These are phyloP conservation scores for Lutraria rhynchaena DNA, from an alignment of 1,140 invertebrate species.

Conservation along the genomic window DNA sequence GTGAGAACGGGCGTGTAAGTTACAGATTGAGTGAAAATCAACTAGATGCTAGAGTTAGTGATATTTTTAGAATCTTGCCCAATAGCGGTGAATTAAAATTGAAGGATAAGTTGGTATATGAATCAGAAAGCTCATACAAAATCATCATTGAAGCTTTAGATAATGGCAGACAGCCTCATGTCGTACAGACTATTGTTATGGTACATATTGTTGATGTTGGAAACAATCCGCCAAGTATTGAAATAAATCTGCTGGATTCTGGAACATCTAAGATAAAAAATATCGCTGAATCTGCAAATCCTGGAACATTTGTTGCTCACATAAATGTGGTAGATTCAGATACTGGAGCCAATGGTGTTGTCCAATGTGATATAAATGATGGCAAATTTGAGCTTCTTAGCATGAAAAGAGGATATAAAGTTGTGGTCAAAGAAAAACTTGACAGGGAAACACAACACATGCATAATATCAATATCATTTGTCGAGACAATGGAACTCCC, in stretches of 20 bases:
- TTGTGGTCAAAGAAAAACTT: constrained; percentile 58
- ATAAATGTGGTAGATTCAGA: constrained; percentile 58
- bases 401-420: constrained; percentile 62
- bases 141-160: constrained; percentile 74
- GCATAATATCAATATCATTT: constrained; percentile 66
- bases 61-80: constrained; percentile 76
- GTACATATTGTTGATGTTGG: constrained; percentile 63
- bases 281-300: constrained; percentile 62
- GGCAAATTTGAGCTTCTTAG: constrained; percentile 57
- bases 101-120: constrained; percentile 65
- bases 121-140: constrained; percentile 63
- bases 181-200: constrained; percentile 62
- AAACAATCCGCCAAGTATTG: constrained; percentile 72
- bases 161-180: constrained; percentile 63
- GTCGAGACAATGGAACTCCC: constrained; percentile 70
- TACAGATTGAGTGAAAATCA: constrained; percentile 83
- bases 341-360: constrained; percentile 59
- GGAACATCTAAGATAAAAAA: constrained; percentile 49
- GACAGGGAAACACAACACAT: constrained; percentile 66
- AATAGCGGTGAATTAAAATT: constrained; percentile 67
- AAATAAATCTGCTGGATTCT: constrained; percentile 40
- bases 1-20: constrained; percentile 88
- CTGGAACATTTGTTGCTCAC: constrained; percentile 60
- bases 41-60: constrained; percentile 88
- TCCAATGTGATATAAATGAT: constrained; percentile 57